Evolutionary conservation across 2,113 vertebrate species (phyloP).

Genomic region (Microcebus jonahi): DNA sequence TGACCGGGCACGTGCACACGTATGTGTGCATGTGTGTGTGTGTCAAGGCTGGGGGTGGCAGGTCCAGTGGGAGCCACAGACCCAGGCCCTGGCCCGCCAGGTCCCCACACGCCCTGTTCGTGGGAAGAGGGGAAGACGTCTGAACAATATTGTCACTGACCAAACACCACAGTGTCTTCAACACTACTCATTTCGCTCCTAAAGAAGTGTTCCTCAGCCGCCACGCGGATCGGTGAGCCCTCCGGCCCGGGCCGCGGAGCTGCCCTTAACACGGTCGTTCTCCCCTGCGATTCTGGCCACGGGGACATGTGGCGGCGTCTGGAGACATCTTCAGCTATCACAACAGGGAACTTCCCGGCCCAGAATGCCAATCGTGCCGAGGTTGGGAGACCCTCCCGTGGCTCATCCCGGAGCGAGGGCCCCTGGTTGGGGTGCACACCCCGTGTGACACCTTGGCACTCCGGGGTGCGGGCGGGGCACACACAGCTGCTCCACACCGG

Average conservation of each 20-base stretch:
- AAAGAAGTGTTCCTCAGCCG: background rate
- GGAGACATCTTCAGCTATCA: background rate
- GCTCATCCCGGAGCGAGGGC: background rate
- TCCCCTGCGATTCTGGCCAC: background rate
- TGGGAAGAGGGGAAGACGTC: background rate
- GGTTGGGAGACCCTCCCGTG: rapidly evolving
- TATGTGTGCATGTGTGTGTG: rapidly evolving
- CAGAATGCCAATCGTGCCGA: rapidly evolving
- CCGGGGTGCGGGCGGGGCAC: background rate
- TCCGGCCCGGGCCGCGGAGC: rapidly evolving
- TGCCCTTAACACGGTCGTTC: background rate
- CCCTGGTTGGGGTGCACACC: too few relatives aligned
- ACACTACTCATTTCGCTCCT: rapidly evolving
- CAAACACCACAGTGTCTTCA: rapidly evolving
- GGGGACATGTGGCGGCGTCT: rapidly evolving
- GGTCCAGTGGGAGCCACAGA: background rate
- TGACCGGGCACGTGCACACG: rapidly evolving
- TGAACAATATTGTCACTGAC: background rate
- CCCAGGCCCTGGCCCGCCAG: background rate
- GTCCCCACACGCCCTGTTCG: background rate
- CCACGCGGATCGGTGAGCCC: rapidly evolving
- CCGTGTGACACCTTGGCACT: rapidly evolving
- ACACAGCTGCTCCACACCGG: rapidly evolving
- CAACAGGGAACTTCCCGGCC: background rate
- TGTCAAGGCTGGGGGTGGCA: background rate